Base-by-base conservation (phyloP, 2,888 invertebrate genomes). In the Scaptomyza parva region DNA sequence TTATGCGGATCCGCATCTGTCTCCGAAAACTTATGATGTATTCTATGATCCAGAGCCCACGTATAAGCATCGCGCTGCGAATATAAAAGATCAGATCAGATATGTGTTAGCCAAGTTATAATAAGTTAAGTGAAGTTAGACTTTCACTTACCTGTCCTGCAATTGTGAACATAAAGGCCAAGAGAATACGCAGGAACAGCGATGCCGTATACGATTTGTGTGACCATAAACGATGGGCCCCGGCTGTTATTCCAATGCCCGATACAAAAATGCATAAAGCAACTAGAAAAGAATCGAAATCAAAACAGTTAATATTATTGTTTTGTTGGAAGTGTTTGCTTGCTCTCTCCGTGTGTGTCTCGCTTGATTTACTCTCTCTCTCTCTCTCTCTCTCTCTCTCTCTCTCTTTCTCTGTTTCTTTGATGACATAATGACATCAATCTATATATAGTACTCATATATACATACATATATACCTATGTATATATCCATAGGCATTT, bases 11-110 rank as follows among this genome's bases (percentile, higher is more conserved):
- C 97, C 0, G 97, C 95, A 64, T 96, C 95, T 0, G 97, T 96
- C 92, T 97, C 97, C 30, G 96, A 94, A 91, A 96, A 97, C 89
- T 97, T 97, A 92, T 97, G 97, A 89, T 97, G 97, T 45, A 97
- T 96, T 73, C 97, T 93, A 89, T 97, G 97, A 88, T 97, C 97
- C 74, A 96, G 90, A 0, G 96, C 96, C 97, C 97, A 97, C 4
- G 95, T 95, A 90, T 96, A 96, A 2, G 96, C 96, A 89, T 96
- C 95, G 37, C 95, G 94, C 96, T 96, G n/a, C n/a, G n/a, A n/a
- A n/a, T n/a, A n/a, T n/a, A 91, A 2, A 22, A 39, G 0, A 12
- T n/a, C n/a, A 5, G 7, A 4, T 18, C 2, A n/a, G 6, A 12
- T 8, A 3, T 7, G 24, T 37, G 24, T 37, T 18, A 24, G 0